A percentile compares a stretch with the other conserved stretches of the same genome.
Evolutionary conservation across 1,140 invertebrate species (phyloP).

Genomic region (Brachionus calyciflorus): DNA sequence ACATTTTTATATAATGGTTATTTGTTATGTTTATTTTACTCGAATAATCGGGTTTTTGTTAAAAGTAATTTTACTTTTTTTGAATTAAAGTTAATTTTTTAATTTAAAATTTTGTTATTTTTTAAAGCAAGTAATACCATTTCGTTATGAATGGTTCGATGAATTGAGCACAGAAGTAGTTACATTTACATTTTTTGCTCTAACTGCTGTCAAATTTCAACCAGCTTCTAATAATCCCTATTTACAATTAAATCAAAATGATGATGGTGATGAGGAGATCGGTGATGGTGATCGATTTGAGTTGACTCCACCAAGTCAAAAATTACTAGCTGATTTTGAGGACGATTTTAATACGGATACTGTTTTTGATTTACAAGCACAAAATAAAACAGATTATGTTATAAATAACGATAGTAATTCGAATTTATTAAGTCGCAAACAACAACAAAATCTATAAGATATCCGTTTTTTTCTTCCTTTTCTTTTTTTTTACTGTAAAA

Average conservation of each 20-base stretch:
- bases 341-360: constrained; percentile 17
- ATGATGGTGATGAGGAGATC: constrained; percentile 48
- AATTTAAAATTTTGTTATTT: not conserved
- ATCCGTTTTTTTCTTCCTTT: no score
- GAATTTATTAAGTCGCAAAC: constrained; percentile 23
- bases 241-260: constrained; percentile 74
- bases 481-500: no score
- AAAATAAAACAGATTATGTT: not conserved
- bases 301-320: not conserved
- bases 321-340: constrained; percentile 3
- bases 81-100: not conserved
- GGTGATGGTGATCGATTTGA: not conserved
- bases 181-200: constrained; percentile 89
- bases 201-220: constrained; percentile 94
- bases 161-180: constrained; percentile 90
- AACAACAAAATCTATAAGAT: no score
- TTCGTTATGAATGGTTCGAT: constrained; percentile 91
- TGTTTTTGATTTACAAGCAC: not conserved
- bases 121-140: constrained; percentile 69
- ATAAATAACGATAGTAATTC: not conserved
- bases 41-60: constrained; percentile 87
- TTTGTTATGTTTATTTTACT: constrained; percentile 96
- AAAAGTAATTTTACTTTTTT: constrained; percentile 63
- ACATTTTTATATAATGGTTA: constrained; percentile 94
- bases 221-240: constrained; percentile 92